These are phyloP conservation scores for Hirtodrosophila duncani DNA, from an alignment of 2,888 invertebrate genomes.

Conservation along the genomic window DNA sequence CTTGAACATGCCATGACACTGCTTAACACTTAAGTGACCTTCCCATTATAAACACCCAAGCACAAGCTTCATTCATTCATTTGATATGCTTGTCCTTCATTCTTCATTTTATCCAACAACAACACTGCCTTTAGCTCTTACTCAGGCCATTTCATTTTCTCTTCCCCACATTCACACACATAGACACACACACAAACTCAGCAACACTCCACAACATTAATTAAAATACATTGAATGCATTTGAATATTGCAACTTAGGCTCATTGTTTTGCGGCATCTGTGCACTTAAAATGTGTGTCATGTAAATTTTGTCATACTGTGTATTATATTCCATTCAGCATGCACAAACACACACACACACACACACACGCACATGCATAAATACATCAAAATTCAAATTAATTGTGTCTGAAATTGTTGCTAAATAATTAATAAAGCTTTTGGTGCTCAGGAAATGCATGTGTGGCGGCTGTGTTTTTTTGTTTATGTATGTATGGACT, in stretches of 20 bases:
- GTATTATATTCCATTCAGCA: no score
- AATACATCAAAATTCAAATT: no score
- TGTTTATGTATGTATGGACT: slow-evolving; percentile 21
- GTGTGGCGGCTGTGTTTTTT: background rate
- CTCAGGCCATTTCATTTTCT: slow-evolving; percentile 20
- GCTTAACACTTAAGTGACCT: slow-evolving; percentile 11
- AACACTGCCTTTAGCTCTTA: slow-evolving; percentile 1
- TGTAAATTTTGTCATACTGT: no score
- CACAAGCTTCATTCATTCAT: background rate
- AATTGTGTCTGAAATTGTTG: no score
- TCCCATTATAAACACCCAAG: background rate
- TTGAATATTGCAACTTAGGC: slow-evolving; percentile 29
- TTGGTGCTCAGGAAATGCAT: no score
- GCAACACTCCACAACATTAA: slow-evolving; percentile 46
- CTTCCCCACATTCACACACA: slow-evolving; percentile 13
- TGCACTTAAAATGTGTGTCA: no score
- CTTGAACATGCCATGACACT: slow-evolving; percentile 7
- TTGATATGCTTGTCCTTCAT: slow-evolving; percentile 33
- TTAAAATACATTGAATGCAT: slow-evolving; percentile 52
- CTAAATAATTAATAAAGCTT: no score
- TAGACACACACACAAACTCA: slow-evolving; percentile 5
- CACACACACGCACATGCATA: background rate
- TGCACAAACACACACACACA: background rate
- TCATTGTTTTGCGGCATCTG: slow-evolving; percentile 18
- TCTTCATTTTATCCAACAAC: no score